Percentiles rank a stretch among this genome's conserved stretches.
phyloP scores from a whole-genome alignment of 2,888 invertebrate species.

The Shargacucullia verbasci region DNA sequence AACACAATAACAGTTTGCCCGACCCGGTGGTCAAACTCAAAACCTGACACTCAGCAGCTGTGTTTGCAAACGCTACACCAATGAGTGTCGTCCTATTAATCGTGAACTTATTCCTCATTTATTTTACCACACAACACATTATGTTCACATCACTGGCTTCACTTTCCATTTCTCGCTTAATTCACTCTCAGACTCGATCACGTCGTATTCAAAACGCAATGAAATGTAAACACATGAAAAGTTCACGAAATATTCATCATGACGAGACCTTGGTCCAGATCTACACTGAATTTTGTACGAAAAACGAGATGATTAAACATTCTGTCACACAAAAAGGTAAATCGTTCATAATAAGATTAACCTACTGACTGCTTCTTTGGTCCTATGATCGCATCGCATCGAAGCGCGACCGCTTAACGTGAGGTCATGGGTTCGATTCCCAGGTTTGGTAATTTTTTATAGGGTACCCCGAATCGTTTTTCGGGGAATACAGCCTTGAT shows the following conservation, averaged over 20 bases:
- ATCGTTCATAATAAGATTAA: slow-evolving; percentile 21
- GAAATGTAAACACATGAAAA: slow-evolving; percentile 38
- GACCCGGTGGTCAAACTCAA: too few relatives aligned
- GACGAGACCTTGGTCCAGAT: slow-evolving; percentile 26
- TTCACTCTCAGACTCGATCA: slow-evolving; percentile 30
- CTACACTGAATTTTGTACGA: slow-evolving; percentile 2
- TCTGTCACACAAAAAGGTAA: slow-evolving; percentile 25
- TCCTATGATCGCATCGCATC: too few relatives aligned
- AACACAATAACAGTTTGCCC: too few relatives aligned
- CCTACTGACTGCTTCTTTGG: slow-evolving; percentile 5
- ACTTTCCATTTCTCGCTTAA: slow-evolving; percentile 38
- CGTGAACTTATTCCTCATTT: slow-evolving; percentile 31
- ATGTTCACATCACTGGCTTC: slow-evolving; percentile 28
- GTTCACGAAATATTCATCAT: slow-evolving; percentile 45
- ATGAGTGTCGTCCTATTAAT: slow-evolving; percentile 3
- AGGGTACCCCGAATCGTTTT: too few relatives aligned
- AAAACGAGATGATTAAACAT: slow-evolving; percentile 15
- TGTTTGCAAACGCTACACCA: not conserved
- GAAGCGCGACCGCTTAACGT: too few relatives aligned
- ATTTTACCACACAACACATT: slow-evolving; percentile 19
- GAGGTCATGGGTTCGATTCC: too few relatives aligned
- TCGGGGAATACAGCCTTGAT: too few relatives aligned
- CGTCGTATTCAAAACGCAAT: slow-evolving; percentile 38
- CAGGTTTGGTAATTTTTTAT: too few relatives aligned
- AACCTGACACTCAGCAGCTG: too few relatives aligned